Conservation (phyloP, 2,888 invertebrate species). For the Philhelius pedissequus region DNA sequence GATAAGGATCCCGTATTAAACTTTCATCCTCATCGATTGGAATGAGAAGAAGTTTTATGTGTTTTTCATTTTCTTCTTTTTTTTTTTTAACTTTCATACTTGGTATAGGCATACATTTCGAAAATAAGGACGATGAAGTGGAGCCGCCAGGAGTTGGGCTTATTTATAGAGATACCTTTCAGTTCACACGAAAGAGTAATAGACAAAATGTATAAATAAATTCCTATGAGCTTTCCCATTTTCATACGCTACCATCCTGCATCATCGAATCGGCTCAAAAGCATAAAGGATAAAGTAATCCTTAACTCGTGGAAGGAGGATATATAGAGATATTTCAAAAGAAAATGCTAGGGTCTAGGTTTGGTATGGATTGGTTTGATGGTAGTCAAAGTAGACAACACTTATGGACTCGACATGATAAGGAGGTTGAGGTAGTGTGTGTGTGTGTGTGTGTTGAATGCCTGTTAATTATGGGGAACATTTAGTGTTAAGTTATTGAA, state of each 20-base stretch:
- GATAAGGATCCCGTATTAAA: constrained; percentile 36
- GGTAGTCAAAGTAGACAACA: too few species aligned
- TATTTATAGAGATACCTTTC: constrained; percentile 10
- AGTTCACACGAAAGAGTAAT: neutral
- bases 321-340: neutral
- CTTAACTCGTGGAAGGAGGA: neutral
- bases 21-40: constrained; percentile 26
- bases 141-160: neutral
- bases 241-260: neutral
- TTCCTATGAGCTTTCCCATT: constrained; percentile 21
- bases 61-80: too few species aligned
- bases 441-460: neutral
- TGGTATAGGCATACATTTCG: neutral
- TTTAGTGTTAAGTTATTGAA: constrained; percentile 59
- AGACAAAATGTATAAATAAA: constrained; percentile 4
- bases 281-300: neutral
- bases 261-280: neutral
- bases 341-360: neutral
- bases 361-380: too few species aligned
- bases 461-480: constrained; percentile 53
- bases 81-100: neutral
- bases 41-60: constrained; percentile 7
- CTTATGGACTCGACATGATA: neutral
- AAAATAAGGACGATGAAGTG: neutral
- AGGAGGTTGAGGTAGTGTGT: neutral